Conservation (phyloP, 2,113 vertebrate genomes). For the Myotis brandtii region DNA sequence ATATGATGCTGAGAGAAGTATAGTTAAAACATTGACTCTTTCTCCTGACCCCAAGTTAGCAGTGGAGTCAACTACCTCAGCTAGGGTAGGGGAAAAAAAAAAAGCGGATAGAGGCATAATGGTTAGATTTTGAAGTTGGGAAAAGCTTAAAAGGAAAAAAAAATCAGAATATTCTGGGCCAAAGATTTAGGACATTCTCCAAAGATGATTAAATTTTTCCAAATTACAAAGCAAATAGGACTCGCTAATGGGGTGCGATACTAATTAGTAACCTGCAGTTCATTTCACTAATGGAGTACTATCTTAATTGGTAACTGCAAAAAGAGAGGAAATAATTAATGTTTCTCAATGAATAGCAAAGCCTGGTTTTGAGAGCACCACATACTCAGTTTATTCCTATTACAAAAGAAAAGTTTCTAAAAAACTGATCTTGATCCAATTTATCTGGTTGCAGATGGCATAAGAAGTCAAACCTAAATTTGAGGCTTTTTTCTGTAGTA, state of each 20-base stretch:
- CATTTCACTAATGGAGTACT: conserved; percentile 49
- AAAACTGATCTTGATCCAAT: not conserved
- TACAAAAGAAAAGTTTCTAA: conserved; percentile 3
- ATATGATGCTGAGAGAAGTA: not conserved
- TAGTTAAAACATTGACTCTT: not conserved
- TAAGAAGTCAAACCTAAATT: conserved; percentile 20
- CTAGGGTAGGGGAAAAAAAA: too few species aligned
- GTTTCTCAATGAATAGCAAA: conserved; percentile 18
- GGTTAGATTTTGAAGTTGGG: not conserved
- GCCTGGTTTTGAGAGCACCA: not conserved
- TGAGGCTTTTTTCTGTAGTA: not conserved
- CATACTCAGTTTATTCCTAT: conserved; percentile 23
- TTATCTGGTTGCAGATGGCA: not conserved
- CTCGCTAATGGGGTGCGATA: conserved; percentile 29
- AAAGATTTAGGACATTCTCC: conserved; percentile 44
- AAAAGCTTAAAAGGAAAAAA: not conserved
- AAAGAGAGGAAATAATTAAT: conserved; percentile 60
- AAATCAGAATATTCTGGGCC: not conserved
- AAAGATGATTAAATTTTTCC: conserved; percentile 52
- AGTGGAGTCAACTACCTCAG: not conserved
- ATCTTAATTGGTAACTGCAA: conserved; percentile 47
- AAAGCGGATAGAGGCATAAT: not conserved
- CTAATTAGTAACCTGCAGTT: conserved; percentile 61
- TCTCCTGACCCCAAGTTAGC: not conserved
- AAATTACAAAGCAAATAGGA: conserved; percentile 38